These are phyloP conservation scores for Chionis minor DNA, from an alignment of 2,113 vertebrate species.

Conservation along the genomic window DNA sequence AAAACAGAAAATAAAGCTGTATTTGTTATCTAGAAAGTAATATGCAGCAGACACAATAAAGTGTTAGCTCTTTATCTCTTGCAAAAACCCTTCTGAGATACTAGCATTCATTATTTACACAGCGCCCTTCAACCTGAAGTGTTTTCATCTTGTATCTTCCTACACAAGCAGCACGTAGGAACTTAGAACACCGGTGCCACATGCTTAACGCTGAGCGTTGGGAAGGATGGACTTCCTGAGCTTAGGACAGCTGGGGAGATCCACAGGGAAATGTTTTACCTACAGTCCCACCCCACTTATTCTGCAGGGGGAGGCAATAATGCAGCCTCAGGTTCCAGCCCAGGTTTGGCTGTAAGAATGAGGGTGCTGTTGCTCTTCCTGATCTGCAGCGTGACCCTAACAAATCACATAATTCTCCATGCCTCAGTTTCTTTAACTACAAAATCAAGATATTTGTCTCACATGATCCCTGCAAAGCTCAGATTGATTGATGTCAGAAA, in stretches of 20 bases:
- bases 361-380: not conserved
- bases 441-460: not conserved
- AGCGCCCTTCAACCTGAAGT: not conserved
- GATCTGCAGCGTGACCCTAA: not conserved
- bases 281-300: not conserved
- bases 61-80: not conserved
- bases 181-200: not conserved
- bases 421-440: not conserved
- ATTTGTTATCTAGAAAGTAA: not conserved
- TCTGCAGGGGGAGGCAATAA: not conserved
- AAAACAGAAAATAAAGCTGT: slow-evolving; percentile 50
- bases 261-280: not conserved
- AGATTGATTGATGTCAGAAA: not conserved
- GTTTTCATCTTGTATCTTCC: not conserved
- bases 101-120: not conserved
- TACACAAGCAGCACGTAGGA: not conserved
- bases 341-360: not conserved
- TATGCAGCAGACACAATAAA: not conserved
- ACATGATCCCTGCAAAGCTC: not conserved
- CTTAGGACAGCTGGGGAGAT: not conserved
- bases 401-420: not conserved
- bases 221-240: not conserved
- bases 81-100: not conserved
- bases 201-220: not conserved
- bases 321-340: not conserved